Evolutionary conservation across 2,888 invertebrate species (phyloP), one percentile per base, ranked within the genome.

Genomic region (Trachelus tabidus): DNA sequence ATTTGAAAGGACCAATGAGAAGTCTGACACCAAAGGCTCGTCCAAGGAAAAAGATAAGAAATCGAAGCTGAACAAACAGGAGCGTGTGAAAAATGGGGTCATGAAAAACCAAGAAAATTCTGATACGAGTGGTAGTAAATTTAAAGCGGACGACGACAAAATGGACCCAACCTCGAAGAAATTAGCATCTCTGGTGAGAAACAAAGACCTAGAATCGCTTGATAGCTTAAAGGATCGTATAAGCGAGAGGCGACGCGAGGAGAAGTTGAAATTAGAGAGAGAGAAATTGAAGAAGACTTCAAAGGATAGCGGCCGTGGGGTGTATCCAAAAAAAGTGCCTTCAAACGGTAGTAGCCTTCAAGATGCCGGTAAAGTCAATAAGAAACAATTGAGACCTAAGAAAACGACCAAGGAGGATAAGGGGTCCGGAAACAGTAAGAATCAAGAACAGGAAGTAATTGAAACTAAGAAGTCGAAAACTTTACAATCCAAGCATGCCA

Each of bases 81-180:
- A 89, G 92, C 94, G 87, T 93, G 94, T 80, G 93, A 95, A 90
- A 93, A 94, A 90, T 90, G 95, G 82, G 88, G 94, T 85, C 92
- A 93, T 88, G 91, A 94, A 85, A 92, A 93, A 71, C 92, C 92
- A 84, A 92, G 92, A 82, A 92, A 92, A 92, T 91, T 92, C 93
- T 81, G 92, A 93, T 34, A 90, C 92, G 82, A 92, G 92, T 79
- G 90, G 90, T 73, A 93, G 93, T 85, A 92, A 92, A 81, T 92
- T 92, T 85, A 86, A 90, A 79, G 89, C 86, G 78, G 92, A 92
- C 35, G 81, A 81, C 68, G 80, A 83, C 31, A 85, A 85, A 77
- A 84, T 79, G n/a, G 89, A 89, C 75, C 85, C 89, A 79, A 81
- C 86, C 75, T 86, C 87, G 23, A 91, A 90, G 75, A 90, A 89